Conservation (phyloP, 37 sponge, comb jelly and placozoan species). For the Axinella damicornis region DNA sequence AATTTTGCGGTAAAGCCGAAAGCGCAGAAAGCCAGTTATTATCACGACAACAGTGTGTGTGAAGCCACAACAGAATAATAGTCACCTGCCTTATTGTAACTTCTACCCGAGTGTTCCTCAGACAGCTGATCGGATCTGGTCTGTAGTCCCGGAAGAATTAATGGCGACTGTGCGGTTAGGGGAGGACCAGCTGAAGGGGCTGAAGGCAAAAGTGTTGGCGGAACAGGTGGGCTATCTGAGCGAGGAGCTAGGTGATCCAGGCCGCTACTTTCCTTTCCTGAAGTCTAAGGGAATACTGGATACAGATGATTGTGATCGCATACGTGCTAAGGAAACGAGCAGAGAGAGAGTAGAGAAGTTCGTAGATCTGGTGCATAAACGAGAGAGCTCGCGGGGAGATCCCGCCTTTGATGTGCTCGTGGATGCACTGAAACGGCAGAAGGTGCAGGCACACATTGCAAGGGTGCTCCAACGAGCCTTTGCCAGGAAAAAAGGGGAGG, state of each 20-base stretch:
- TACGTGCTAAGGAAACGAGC: conserved; percentile 41
- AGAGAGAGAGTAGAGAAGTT: conserved; percentile 29
- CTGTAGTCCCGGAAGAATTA: too few species aligned
- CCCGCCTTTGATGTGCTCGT: conserved; percentile 61
- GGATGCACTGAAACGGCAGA: conserved; percentile 52
- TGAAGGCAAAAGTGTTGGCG: conserved; percentile 48
- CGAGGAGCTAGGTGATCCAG: conserved; percentile 70
- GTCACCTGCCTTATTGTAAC: too few species aligned
- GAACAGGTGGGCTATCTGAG: conserved; percentile 36
- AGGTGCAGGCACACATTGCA: conserved; percentile 74
- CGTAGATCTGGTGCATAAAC: not conserved
- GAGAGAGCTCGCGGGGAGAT: conserved; percentile 6
- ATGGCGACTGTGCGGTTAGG: not conserved
- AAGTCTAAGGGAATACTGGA: conserved; percentile 52
- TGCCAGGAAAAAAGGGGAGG: conserved; percentile 12
- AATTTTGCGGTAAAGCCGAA: too few species aligned
- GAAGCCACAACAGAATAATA: too few species aligned
- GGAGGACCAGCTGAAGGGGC: conserved; percentile 6
- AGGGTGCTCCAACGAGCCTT: conserved; percentile 38
- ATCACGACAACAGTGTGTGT: too few species aligned
- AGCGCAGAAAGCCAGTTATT: too few species aligned
- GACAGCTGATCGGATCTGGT: too few species aligned
- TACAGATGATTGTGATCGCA: conserved; percentile 16
- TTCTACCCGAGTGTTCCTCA: too few species aligned
- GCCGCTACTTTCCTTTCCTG: conserved; percentile 57